These are phyloP conservation scores for Ptyas mucosa DNA, from an alignment of 2,113 vertebrate species.

Conservation along the genomic window DNA sequence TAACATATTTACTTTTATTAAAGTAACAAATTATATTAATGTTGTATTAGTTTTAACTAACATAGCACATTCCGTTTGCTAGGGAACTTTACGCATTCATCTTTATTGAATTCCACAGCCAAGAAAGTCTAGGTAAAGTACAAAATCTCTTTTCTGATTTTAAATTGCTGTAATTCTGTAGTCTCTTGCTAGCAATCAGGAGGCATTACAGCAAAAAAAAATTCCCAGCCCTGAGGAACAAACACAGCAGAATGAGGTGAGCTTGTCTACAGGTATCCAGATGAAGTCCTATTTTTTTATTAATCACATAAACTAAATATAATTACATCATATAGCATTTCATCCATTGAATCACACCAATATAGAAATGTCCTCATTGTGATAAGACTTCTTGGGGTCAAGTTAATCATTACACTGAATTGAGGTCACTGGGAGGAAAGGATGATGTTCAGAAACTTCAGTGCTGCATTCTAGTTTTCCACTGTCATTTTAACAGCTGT, in stretches of 20 bases:
- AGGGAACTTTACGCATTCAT: neutral
- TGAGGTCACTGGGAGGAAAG: neutral
- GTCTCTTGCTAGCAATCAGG: neutral
- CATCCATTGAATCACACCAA: no score
- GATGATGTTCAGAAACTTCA: neutral
- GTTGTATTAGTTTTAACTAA: neutral
- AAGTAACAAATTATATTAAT: neutral
- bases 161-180: neutral
- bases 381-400: neutral
- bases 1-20: neutral
- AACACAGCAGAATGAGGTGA: no score
- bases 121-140: neutral
- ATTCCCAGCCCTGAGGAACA: neutral
- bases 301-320: neutral
- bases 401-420: neutral
- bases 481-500: neutral
- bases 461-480: neutral
- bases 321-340: neutral
- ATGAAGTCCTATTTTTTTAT: neutral
- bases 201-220: neutral
- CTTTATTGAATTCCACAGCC: neutral
- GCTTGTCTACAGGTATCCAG: neutral
- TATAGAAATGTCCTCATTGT: neutral
- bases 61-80: neutral
- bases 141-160: neutral